These are phyloP conservation scores for Platalea minor DNA, from an alignment of 2,797 vertebrate genomes.

Conservation along the genomic window DNA sequence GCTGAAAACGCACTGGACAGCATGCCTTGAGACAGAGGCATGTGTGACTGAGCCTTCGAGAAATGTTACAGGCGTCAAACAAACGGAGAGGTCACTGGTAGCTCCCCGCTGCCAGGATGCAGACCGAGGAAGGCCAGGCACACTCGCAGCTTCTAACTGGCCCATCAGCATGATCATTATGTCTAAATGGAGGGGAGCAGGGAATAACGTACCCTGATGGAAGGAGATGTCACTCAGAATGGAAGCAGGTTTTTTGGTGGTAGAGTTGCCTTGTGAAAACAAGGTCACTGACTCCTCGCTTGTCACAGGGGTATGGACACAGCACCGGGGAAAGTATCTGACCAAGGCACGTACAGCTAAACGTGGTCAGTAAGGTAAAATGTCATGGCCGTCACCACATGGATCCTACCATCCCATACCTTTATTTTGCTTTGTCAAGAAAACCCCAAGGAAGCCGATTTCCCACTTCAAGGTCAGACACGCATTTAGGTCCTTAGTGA, in stretches of 20 bases:
- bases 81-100: rapidly evolving
- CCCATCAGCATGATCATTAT: not conserved
- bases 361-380: not conserved
- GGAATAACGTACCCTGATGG: not conserved
- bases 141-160: not conserved
- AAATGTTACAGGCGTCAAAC: not conserved
- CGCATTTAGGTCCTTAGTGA: not conserved
- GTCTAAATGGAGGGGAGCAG: not conserved
- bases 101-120: rapidly evolving
- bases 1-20: not conserved
- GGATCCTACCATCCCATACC: not conserved
- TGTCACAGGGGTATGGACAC: not conserved
- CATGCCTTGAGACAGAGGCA: not conserved
- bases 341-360: not conserved
- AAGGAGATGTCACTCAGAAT: not conserved
- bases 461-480: not conserved
- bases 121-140: not conserved
- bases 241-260: not conserved
- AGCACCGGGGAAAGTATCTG: not conserved
- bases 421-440: not conserved
- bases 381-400: not conserved
- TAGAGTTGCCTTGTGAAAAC: not conserved
- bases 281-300: rapidly evolving
- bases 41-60: no score
- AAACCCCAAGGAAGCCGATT: not conserved